phyloP scores from a whole-genome alignment of 1,140 invertebrate species.

The Drosophila nigromelanica region DNA sequence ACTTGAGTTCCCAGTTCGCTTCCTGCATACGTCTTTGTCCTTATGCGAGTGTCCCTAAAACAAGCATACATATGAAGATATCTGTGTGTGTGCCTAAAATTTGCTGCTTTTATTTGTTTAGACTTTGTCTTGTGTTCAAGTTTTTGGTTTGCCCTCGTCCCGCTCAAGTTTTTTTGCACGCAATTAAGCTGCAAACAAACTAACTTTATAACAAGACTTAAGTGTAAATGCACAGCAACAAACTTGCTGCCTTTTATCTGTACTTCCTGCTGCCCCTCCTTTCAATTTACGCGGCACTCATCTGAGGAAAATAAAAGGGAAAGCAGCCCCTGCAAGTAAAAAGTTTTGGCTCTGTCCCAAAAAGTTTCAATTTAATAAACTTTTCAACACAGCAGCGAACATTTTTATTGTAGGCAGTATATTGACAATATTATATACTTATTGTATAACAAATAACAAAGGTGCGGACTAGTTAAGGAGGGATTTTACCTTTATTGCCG shows the following conservation, averaged over 20 bases:
- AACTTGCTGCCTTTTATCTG: constrained; percentile 64
- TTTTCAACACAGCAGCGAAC: constrained; percentile 15
- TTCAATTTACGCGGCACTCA: background rate
- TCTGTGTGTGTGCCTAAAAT: too few relatives aligned
- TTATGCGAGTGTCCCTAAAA: too few relatives aligned
- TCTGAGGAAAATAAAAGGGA: constrained; percentile 38
- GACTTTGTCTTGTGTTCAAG: too few relatives aligned
- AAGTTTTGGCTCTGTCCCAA: constrained; percentile 37
- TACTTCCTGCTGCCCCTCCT: background rate
- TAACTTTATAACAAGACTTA: constrained; percentile 61
- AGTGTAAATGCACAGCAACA: constrained; percentile 67
- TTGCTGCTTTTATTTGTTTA: too few relatives aligned
- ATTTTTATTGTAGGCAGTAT: constrained; percentile 1
- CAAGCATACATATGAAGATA: too few relatives aligned
- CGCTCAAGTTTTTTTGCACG: constrained; percentile 45
- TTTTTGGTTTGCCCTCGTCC: too few relatives aligned
- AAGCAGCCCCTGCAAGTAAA: constrained; percentile 26
- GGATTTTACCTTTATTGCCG: background rate
- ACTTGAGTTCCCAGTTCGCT: too few relatives aligned
- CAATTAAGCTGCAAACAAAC: constrained; percentile 72
- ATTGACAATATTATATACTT: background rate
- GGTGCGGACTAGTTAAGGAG: background rate
- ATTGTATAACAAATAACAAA: background rate
- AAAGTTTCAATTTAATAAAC: constrained; percentile 50
- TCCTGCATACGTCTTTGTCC: too few relatives aligned